Evolutionary conservation across 2,888 invertebrate species (phyloP), one percentile per base, ranked within the genome.

Genomic region (Tillus elongatus): DNA sequence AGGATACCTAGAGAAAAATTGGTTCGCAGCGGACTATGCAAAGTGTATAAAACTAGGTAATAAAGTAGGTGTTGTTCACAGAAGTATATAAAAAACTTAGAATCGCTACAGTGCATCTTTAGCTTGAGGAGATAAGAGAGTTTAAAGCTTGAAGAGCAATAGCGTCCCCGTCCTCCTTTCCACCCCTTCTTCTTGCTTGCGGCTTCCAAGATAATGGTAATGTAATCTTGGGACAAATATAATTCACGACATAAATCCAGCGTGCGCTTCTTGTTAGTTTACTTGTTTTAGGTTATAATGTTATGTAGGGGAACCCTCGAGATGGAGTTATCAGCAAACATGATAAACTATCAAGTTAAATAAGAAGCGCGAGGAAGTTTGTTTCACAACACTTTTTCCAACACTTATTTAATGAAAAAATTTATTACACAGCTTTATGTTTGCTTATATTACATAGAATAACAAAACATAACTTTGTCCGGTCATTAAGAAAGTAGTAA

Each of bases 191-290:
- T 45, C 47, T 49, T 51, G 50, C 52, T 50, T 49, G 51, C 50
- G 51, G 52, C 49, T 51, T 46, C 41, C 45, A 52, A 58, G 59
- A 58, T 60, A 60, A 60, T 60, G 57, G 57, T 58, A 62, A 62
- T 60, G 59, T 60, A 62, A 60, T 62, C 60, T 61, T 57, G 60
- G 60, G 60, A 59, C 60, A 59, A 61, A 61, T 61, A 58, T 60
- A 60, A 61, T 60, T 58, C 58, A 53, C 50, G 49, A 50, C 59
- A 56, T 60, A 60, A 61, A 60, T 61, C 58, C 52, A 47, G 44
- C 47, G 53, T 52, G 54, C 58, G 58, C 53, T 57, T 53, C 53
- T 54, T 55, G 58, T 57, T 56, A 52, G 58, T 59, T 57, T 50
- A 50, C 55, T 60, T 57, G 57, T 57, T 58, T 57, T 49, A 44